Base-by-base conservation (phyloP, 1,140 invertebrate genomes). In the Neodiprion pinetum region DNA sequence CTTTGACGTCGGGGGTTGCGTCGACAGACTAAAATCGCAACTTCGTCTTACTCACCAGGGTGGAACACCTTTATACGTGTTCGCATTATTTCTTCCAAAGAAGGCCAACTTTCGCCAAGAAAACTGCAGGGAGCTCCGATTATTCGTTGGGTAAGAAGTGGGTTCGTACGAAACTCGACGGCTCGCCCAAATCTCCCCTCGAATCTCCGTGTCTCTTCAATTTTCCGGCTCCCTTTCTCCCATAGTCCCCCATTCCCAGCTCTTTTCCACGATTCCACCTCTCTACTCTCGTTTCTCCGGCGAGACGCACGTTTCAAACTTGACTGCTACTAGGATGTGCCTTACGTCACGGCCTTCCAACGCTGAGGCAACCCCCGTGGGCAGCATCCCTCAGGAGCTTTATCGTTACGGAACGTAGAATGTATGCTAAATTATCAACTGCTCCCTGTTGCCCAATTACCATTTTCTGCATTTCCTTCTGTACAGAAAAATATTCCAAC, bases 381-480 rank as follows among this genome's bases (percentile, higher is more conserved):
- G 21, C 68, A 12, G 47, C 21, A 47, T 28, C 68, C 47, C 68
- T 69, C 21, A 47, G 68, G 68, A 69, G 68, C 68, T 69, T 69
- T 69, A 69, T 69, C 47, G 47, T 12, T 23, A 47, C 21, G 68
- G 47, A 23, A 23, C 73, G 69, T 73, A 70, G 48, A 77, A 76
- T 74, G 76, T 81, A 75, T 80, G 79, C 67, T 80, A 80, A 80
- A 80, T 82, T 81, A 82, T 82, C 76, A 79, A 82, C 75, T 73
- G 76, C 66, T 79, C 80, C 80, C 81, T 48, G 71, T 75, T 75
- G 80, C 69, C 78, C 81, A 82, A 82, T 82, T 82, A 82, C 79
- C 81, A 9, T 61, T 61, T 40, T 81, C 75, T 78, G 78, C 78
- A 80, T 73, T 72, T 75, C 76, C 78, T 17, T 61, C 4, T 61